Percentiles rank a stretch among this genome's conserved stretches.
Evolutionary conservation across 2,113 vertebrate species (phyloP).

Genomic region (Calyptommatus sinebrachiatus): DNA sequence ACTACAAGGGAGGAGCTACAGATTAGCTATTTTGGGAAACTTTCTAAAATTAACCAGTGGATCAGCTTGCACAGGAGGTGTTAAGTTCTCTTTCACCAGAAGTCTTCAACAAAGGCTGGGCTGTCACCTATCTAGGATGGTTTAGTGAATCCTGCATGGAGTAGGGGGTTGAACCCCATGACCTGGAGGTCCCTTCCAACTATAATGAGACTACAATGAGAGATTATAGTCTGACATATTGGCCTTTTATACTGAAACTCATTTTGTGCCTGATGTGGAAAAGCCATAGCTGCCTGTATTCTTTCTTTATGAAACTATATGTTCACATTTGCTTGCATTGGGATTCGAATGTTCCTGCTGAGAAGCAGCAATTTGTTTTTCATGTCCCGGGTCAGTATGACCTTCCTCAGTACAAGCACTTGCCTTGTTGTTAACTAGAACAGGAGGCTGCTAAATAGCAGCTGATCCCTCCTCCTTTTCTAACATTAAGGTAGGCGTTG

Average conservation of each 20-base stretch:
- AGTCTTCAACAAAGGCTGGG: no score
- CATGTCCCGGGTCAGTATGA: not conserved
- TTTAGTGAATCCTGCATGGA: no score
- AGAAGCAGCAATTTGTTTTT: not conserved
- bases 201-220: not conserved
- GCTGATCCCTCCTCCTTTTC: not conserved
- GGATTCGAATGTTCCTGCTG: constrained; percentile 3
- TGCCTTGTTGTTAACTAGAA: not conserved
- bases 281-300: not conserved
- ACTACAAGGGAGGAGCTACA: no score
- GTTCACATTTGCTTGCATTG: not conserved
- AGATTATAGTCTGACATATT: not conserved
- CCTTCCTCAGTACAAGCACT: not conserved
- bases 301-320: not conserved
- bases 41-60: no score
- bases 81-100: no score
- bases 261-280: not conserved
- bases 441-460: not conserved
- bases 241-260: not conserved
- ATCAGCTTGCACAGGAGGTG: no score
- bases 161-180: no score
- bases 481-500: not conserved
- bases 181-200: no score
- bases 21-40: no score
- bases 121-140: no score